phyloP scores from a whole-genome alignment of 2,888 invertebrate species.

The Resseliella maxima region DNA sequence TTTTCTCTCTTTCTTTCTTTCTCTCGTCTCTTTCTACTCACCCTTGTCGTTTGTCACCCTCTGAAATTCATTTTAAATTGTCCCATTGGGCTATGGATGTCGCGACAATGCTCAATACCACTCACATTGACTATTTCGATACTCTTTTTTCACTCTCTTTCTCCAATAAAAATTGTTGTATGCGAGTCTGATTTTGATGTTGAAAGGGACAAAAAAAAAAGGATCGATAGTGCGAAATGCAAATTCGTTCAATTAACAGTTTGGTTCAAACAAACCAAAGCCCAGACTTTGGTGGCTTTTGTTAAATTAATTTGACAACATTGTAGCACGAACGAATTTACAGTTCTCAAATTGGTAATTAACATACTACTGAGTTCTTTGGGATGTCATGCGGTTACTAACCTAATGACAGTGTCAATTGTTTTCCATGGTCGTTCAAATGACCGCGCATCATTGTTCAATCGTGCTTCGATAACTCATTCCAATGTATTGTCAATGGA shows the following conservation, averaged over 20 bases:
- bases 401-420: not conserved
- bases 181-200: not conserved
- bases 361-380: not conserved
- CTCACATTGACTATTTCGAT: too few relatives aligned
- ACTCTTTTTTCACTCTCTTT: too few relatives aligned
- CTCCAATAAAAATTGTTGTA: not conserved
- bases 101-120: too few relatives aligned
- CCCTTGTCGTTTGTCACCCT: too few relatives aligned
- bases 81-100: not conserved
- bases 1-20: too few relatives aligned
- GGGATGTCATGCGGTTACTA: not conserved
- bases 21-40: too few relatives aligned
- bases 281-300: not conserved
- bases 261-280: not conserved
- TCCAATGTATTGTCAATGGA: too few relatives aligned
- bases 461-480: too few relatives aligned
- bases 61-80: constrained; percentile 14
- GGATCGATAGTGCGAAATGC: not conserved
- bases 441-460: too few relatives aligned
- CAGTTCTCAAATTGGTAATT: not conserved
- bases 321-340: not conserved
- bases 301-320: not conserved
- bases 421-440: not conserved
- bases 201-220: not conserved
- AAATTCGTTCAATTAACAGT: not conserved